phyloP scores from a whole-genome alignment of 2,888 invertebrate genomes.

The Mechanitis messenoides region DNA sequence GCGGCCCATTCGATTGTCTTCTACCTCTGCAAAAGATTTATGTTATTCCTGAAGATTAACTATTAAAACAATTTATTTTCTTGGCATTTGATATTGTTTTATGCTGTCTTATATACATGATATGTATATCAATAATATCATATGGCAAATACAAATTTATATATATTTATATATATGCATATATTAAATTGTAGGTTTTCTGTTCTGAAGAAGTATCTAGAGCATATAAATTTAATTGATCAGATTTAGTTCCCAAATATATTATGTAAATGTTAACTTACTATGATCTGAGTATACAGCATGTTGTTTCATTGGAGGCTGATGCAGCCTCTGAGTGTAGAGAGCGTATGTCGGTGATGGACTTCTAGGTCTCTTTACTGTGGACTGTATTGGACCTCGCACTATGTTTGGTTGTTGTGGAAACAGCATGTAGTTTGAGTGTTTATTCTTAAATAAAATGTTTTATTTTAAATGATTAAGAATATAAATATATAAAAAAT shows the following conservation, averaged over 20 bases:
- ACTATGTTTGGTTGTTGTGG: constrained; percentile 59
- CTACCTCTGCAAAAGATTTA: constrained; percentile 78
- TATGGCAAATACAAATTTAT: no score
- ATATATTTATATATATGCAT: no score
- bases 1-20: constrained; percentile 87
- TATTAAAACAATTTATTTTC: background rate
- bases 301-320: constrained; percentile 67
- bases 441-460: constrained; percentile 35
- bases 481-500: background rate
- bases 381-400: constrained; percentile 60
- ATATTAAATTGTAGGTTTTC: no score
- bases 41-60: constrained; percentile 3
- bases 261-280: constrained; percentile 43
- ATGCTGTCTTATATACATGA: no score
- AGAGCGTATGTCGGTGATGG: constrained; percentile 76
- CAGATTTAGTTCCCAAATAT: background rate
- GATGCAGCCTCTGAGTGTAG: constrained; percentile 62
- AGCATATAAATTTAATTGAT: no score
- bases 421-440: constrained; percentile 53
- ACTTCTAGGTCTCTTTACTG: constrained; percentile 74
- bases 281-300: constrained; percentile 79
- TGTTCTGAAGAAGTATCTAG: no score
- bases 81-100: no score
- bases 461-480: no score
- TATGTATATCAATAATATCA: no score